Evolutionary conservation across 30 jellyfish, hydroid and myxozoan species (phyloP), one percentile per base, ranked within the genome.

Genomic region (Aurelia aurita): DNA sequence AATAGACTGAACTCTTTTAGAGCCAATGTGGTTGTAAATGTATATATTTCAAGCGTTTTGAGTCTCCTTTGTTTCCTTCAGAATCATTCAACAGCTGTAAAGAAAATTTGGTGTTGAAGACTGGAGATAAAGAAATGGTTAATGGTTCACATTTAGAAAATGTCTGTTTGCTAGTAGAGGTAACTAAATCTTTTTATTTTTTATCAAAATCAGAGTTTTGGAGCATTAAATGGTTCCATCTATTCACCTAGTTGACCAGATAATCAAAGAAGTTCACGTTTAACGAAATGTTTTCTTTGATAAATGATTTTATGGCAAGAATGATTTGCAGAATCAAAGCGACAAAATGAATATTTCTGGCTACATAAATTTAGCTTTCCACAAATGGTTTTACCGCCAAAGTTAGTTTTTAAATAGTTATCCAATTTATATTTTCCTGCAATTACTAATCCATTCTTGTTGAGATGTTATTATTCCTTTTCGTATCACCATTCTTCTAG

Each of bases 141-240:
- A 70, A 84, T 74, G 94, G 94, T 4, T 23, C 82, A 15, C 34
- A 22, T 1, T 29, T 84, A 11, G 94, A 84, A 66, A 55, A 71
- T 58, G 57, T 84, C 27, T 21, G 81, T 19, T 54, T 73, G 46
- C 54, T 84, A 16, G 73, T 69, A 6, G 94, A 84, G 87, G 94
- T 84, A 53, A 77, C 9, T 39, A 32, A 22, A 15, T 11, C 72
- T 14, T 2, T 70, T 15, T 9, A 5, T 20, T 21, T 8, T 0
- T 9, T 19, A 2, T 2, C 26, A 43, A 70, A n/a, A 70, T 5
- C 47, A 23, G 19, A 19, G 6, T 12, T 25, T 22, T 64, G 32
- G 19, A 20, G 49, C 28, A n/a, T 13, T 18, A 2, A 22, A 62
- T 7, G 0, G 19, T 13, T 31, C 25, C 58, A 29, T n/a, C 3